phyloP scores from a whole-genome alignment of 2,797 vertebrate species.

The Myiothlypis coronata region DNA sequence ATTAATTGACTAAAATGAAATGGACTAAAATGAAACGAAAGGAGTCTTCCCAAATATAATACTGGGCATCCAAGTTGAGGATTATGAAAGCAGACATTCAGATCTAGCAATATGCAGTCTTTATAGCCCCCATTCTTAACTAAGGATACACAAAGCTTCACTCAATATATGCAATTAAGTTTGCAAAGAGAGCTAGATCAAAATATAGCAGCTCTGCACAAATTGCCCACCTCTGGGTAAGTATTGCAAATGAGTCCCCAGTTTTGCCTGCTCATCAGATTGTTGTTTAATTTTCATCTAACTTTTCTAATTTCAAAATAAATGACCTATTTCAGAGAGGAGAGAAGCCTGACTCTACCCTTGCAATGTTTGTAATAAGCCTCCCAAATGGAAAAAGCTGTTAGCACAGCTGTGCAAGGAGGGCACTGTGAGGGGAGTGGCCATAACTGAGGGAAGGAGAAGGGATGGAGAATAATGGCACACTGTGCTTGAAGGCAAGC shows the following conservation, averaged over 20 bases:
- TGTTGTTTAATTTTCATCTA: background rate
- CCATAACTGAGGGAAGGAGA: background rate
- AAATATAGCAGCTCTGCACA: background rate
- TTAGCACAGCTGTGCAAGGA: background rate
- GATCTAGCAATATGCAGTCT: background rate
- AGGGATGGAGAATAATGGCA: background rate
- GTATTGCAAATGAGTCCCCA: background rate
- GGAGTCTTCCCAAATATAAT: background rate
- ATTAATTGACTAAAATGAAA: background rate
- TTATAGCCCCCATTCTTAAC: background rate
- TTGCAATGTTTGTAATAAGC: background rate
- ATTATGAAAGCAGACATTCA: background rate
- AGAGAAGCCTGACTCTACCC: background rate
- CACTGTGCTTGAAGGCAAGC: background rate
- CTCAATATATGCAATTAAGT: background rate
- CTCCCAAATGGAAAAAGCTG: background rate
- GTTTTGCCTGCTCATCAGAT: background rate
- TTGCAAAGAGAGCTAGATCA: background rate
- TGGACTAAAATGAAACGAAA: background rate
- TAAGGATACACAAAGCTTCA: background rate
- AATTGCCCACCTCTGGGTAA: background rate
- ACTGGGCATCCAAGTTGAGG: background rate
- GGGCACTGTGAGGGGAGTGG: background rate
- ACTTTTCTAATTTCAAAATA: background rate
- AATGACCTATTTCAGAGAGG: background rate